Base-by-base conservation (phyloP, 1,140 invertebrate species). In the Steinernema feltiae region DNA sequence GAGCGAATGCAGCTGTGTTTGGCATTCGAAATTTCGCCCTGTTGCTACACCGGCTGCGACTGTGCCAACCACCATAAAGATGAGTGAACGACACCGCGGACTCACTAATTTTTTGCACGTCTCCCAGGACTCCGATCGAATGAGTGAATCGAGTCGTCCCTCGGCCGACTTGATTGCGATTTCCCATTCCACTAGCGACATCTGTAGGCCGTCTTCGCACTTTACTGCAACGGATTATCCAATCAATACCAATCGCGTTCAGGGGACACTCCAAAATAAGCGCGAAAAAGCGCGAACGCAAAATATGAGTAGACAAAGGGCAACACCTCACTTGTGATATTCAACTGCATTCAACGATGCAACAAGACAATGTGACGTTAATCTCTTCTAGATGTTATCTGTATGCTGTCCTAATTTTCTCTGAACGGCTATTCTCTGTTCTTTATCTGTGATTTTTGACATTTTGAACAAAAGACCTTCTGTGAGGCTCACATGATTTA, bases 21-120 rank as follows among this genome's bases (percentile, higher is more conserved):
- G 53, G 53, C 53, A 63, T 63, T 63, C 53, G 24, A 15, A 46
- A 7, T 12, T 46, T 46, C n/a, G 7, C n/a, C 7, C 7, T 46
- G 41, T 46, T 7, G 41, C 41, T n/a, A n/a, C 7, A n/a, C 41
- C 41, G 41, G 41, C 41, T 46, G 41, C n/a, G 41, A 7, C 53
- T 15, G 15, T 15, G 53, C 12, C 2, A 7, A 27, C 24, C 53
- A 21, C 53, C 3, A 17, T 3, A 21, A n/a, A 27, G 3, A 63
- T 21, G 53, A 63, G 15, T 3, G 53, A 63, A 7, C 53, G 24
- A 18, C 24, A 21, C 24, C 24, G 24, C 3, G 24, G 15, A 63
- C 53, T 63, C 53, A 63, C 53, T 21, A 21, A n/a, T 63, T 63
- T 63, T 63, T 63, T 63, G 53, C 53, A 63, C 53, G 24, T 27